A percentile compares a stretch with the other conserved stretches of the same genome.
Conservation (phyloP, 2,113 vertebrate species). For the Anseranas semipalmata region DNA sequence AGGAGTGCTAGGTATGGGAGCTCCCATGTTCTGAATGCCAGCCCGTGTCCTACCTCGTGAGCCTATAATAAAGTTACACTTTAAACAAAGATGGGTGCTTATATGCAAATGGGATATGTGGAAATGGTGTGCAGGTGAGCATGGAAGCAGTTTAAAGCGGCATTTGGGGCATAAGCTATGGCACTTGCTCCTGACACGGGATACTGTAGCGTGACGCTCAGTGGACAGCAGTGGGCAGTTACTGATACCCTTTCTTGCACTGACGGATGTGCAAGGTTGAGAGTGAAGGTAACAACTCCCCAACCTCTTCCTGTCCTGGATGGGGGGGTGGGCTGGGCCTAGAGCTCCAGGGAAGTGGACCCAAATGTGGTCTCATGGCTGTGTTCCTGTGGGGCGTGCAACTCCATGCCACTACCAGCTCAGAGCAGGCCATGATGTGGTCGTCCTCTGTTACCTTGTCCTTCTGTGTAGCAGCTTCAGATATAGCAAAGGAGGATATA, state of each 20-base stretch:
- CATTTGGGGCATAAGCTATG: not conserved
- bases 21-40: not conserved
- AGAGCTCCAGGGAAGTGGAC: not conserved
- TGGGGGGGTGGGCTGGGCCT: not conserved
- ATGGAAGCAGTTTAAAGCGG: rapidly evolving
- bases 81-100: not conserved
- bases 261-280: not conserved
- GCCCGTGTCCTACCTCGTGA: not conserved
- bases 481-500: not conserved
- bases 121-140: not conserved
- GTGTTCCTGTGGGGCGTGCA: not conserved
- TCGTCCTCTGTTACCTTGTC: not conserved
- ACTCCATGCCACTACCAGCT: not conserved
- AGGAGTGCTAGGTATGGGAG: not conserved
- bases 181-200: not conserved
- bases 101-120: not conserved
- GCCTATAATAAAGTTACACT: not conserved
- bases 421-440: rapidly evolving
- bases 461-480: not conserved
- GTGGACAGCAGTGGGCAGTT: rapidly evolving
- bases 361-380: not conserved
- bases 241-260: not conserved
- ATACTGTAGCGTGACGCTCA: rapidly evolving
- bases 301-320: not conserved
- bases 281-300: not conserved